Base-by-base conservation (phyloP, 2,113 vertebrate genomes). In the Carollia perspicillata region DNA sequence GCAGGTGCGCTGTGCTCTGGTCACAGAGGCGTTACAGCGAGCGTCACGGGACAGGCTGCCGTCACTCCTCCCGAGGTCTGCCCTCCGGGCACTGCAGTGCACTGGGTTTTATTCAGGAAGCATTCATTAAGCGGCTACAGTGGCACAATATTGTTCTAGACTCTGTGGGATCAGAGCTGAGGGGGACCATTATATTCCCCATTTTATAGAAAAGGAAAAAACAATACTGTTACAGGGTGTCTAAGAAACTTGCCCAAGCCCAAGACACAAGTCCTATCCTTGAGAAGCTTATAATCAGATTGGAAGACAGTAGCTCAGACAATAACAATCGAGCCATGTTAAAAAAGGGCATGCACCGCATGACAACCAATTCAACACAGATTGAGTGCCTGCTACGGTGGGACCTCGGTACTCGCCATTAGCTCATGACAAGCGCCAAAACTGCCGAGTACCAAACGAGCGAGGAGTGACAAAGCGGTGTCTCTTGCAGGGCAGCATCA, bases 281-380 rank as follows among this genome's bases (percentile, higher is more conserved):
- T 47, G 44, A 86, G 51, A 47, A 92, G 51, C 5, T 93, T 93
- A 89, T 18, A 68, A 51, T 68, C 49, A 20, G 55, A 85, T 11
- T 84, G 47, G 66, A 89, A 89, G 60, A 91, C 53, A 65, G 28
- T 10, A 53, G 79, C 26, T 84, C n/a, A 92, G 40, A 89, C 77
- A 42, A 69, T 33, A n/a, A 35, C 23, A 37, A 58, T 1, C 0
- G 0, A 8, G 47, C 58, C 58, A 63, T 35, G 68, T 92, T 44
- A 44, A 42, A 91, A 80, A 81, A 88, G 14, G 30, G 33, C 63
- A 79, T 2, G 2, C 0, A 8, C 71, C 26, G 65, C 20, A 9
- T 5, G n/a, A 30, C 26, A 53, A 92, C 37, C 30, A 69, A 55
- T 33, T 65, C 69, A 28, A 42, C 3, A 42, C 10, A 66, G 49